Base-by-base conservation (phyloP, 2,888 invertebrate species). In the Drosophila fulvimacula region DNA sequence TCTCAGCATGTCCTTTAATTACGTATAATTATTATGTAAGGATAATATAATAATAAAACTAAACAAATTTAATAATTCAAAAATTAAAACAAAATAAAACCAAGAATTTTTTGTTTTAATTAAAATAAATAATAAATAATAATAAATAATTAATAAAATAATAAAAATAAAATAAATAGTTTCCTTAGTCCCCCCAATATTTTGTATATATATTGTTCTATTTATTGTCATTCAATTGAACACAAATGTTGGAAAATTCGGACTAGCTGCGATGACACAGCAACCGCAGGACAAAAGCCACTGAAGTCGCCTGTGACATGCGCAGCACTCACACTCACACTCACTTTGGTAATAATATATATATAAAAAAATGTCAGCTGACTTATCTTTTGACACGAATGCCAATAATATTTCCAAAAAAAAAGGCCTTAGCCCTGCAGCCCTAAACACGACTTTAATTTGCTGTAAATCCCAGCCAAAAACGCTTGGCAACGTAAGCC, bases 381-480 rank as follows among this genome's bases (percentile, higher is more conserved):
- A 56, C 68, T 69, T 80, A 80, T 73, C 67, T 63, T 71, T 48
- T 78, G 84, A 63, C 69, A 74, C 65, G 78, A 65, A 62, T 73
- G 81, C 3, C 61, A 56, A 79, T 80, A 69, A 65, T 63, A 61
- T 55, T 24, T 48, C 10, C n/a, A 21, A 41, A 41, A 13, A 53
- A 79, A n/a, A n/a, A 53, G 73, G 63, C 32, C 64, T 66, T 55
- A n/a, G 64, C 55, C 65, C 64, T 42, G 66, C 66, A 66, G 82
- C 64, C 73, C 62, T 64, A 57, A 57, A 68, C 69, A 76, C 53
- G 85, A 76, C 77, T 88, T 85, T 82, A 88, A 82, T 88, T 88
- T 88, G 80, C 70, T 68, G 69, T 71, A 84, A 82, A 73, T 76
- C 68, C 73, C 27, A 63, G 13, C 6, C 10, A n/a, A 24, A 46